phyloP scores from a whole-genome alignment of 2,113 vertebrate species.

The Myiopsitta monachus region DNA sequence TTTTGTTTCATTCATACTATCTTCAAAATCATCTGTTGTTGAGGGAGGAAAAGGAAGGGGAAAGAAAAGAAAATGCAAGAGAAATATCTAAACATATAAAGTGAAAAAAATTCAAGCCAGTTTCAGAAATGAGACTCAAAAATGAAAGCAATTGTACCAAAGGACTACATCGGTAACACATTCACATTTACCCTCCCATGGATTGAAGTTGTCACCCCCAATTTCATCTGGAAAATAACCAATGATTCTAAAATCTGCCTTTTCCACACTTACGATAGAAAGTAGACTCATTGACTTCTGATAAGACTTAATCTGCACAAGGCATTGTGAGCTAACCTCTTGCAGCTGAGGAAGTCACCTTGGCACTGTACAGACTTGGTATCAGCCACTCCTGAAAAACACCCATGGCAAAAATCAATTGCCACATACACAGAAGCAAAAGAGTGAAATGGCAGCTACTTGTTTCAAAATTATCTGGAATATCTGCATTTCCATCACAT shows the following conservation, averaged over 20 bases:
- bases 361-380: not conserved
- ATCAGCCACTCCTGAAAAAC: not conserved
- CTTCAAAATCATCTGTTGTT: constrained; percentile 46
- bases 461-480: not conserved
- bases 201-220: not conserved
- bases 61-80: constrained; percentile 23
- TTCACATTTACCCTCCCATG: not conserved
- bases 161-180: not conserved
- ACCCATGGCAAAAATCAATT: not conserved
- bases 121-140: not conserved
- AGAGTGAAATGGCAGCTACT: not conserved
- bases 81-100: not conserved
- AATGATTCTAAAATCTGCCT: not conserved
- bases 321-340: not conserved
- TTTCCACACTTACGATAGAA: not conserved
- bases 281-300: not conserved
- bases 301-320: not conserved
- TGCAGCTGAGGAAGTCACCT: not conserved
- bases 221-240: not conserved
- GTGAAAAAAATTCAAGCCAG: not conserved
- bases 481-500: not conserved
- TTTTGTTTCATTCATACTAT: constrained; percentile 64
- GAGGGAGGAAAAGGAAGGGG: not conserved
- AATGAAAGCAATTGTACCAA: not conserved
- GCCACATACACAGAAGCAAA: not conserved